These are phyloP conservation scores for Piezodorus guildinii DNA, from an alignment of 1,140 invertebrate species.

Conservation along the genomic window DNA sequence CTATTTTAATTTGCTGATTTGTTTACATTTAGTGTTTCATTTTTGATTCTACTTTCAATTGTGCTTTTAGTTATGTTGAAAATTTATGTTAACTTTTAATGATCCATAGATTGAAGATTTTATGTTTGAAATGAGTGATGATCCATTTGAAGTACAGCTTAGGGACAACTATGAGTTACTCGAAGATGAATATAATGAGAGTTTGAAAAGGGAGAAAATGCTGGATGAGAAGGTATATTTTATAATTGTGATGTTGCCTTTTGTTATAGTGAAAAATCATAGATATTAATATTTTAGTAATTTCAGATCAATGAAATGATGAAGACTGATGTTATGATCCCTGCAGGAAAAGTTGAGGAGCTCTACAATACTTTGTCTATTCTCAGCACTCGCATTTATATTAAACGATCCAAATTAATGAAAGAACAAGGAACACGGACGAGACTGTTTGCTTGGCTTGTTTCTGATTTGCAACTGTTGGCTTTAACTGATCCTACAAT, in stretches of 20 bases:
- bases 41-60: neutral
- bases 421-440: conserved; percentile 57
- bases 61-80: neutral
- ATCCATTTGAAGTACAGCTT: conserved; percentile 95
- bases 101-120: conserved; percentile 61
- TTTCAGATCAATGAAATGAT: conserved; percentile 52
- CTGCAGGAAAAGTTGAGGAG: conserved; percentile 78
- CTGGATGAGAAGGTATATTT: conserved; percentile 71
- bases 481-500: conserved; percentile 76
- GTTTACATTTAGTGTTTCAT: neutral
- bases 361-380: conserved; percentile 72
- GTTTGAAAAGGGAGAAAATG: conserved; percentile 79
- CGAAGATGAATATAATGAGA: conserved; percentile 93
- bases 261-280: neutral
- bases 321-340: conserved; percentile 68
- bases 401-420: conserved; percentile 77
- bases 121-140: conserved; percentile 84
- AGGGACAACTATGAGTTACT: conserved; percentile 91
- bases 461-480: conserved; percentile 67
- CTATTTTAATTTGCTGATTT: neutral
- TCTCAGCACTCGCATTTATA: conserved; percentile 90
- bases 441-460: conserved; percentile 66
- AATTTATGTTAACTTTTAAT: neutral
- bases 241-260: neutral
- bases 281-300: neutral